A percentile compares a stretch with the other conserved stretches of the same genome.
Evolutionary conservation across 2,888 invertebrate genomes (phyloP).

Genomic region (Macaria notata): DNA sequence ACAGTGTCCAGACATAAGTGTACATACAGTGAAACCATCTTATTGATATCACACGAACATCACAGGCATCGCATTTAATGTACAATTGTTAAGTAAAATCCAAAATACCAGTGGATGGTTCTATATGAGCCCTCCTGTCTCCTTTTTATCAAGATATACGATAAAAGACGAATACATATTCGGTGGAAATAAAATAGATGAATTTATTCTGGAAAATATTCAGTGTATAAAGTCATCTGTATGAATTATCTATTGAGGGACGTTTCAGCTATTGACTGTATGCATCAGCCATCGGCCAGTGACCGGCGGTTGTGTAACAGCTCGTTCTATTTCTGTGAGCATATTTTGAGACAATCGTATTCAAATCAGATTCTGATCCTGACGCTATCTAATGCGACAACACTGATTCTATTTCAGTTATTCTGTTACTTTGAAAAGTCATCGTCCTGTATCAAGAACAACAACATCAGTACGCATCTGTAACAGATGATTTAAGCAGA

Average conservation of each 20-base stretch:
- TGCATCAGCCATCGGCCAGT: conserved; percentile 17
- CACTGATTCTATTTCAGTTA: not conserved
- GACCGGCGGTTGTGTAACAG: conserved; percentile 18
- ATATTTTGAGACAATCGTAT: conserved; percentile 23
- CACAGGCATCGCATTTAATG: too few relatives aligned
- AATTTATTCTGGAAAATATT: too few relatives aligned
- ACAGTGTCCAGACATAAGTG: too few relatives aligned
- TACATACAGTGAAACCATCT: too few relatives aligned
- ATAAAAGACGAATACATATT: too few relatives aligned
- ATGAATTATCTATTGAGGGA: conserved; percentile 4
- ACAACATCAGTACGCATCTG: not conserved
- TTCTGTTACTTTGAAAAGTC: conserved; percentile 3
- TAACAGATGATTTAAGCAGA: not conserved
- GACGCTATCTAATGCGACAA: conserved; percentile 3
- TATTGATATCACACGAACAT: too few relatives aligned
- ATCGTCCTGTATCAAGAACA: conserved; percentile 6
- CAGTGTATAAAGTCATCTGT: too few relatives aligned
- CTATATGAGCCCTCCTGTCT: too few relatives aligned
- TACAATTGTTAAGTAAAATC: too few relatives aligned
- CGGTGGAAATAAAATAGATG: too few relatives aligned
- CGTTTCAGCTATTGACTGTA: conserved; percentile 8
- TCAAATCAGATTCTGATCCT: conserved; percentile 11
- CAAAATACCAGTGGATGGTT: too few relatives aligned
- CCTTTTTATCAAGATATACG: too few relatives aligned
- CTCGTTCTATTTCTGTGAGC: conserved; percentile 19